These are phyloP conservation scores for Aphidius colemani DNA, from an alignment of 2,888 invertebrate species.

Conservation along the genomic window DNA sequence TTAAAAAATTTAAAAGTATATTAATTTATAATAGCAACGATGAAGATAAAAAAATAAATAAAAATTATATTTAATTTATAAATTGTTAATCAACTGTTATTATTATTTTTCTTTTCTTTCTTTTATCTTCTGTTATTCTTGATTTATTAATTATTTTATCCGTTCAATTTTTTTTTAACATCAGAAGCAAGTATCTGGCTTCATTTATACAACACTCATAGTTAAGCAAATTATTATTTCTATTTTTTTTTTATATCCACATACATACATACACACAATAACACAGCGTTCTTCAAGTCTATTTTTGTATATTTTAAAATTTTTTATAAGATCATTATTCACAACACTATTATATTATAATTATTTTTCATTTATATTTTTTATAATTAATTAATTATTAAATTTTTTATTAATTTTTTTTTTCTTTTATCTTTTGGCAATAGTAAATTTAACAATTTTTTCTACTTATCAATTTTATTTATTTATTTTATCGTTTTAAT, in stretches of 20 bases:
- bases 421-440: constrained; percentile 6
- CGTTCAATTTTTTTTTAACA: not conserved
- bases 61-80: too few species aligned
- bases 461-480: constrained; percentile 10
- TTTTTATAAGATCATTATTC: not conserved
- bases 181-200: not conserved
- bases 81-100: too few species aligned
- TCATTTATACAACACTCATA: not conserved
- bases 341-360: not conserved
- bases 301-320: not conserved
- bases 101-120: too few species aligned
- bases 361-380: not conserved
- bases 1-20: too few species aligned
- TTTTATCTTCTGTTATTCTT: too few species aligned
- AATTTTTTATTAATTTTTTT: constrained; percentile 5
- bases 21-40: too few species aligned
- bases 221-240: not conserved
- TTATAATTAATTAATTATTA: constrained; percentile 6
- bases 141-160: too few species aligned
- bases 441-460: constrained; percentile 14
- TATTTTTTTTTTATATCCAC: not conserved
- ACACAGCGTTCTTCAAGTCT: not conserved
- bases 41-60: too few species aligned
- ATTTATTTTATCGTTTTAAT: constrained; percentile 8
- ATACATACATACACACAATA: not conserved